These are phyloP conservation scores for Emys orbicularis DNA, from an alignment of 2,797 vertebrate species.

Conservation along the genomic window DNA sequence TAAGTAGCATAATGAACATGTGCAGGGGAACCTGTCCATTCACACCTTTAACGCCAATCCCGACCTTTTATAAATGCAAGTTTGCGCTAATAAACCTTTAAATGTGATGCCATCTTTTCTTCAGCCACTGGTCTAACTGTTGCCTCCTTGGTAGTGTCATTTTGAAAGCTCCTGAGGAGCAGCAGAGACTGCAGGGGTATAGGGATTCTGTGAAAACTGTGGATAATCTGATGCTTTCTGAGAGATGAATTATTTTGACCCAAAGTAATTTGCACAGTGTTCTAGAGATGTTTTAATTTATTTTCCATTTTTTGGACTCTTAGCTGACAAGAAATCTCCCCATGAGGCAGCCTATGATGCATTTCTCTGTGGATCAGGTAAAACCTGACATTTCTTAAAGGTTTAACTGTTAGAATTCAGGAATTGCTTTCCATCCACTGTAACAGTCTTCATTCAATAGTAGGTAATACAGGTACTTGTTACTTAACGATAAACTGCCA, in stretches of 20 bases:
- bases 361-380: slow-evolving; percentile 85
- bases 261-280: background rate
- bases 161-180: background rate
- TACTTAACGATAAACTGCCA: slow-evolving; percentile 29
- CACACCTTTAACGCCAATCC: background rate
- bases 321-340: slow-evolving; percentile 76
- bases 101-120: background rate
- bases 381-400: background rate
- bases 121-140: background rate
- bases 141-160: background rate
- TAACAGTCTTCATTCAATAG: background rate
- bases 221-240: background rate
- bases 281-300: background rate
- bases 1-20: background rate
- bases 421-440: background rate
- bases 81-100: background rate
- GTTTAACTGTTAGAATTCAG: background rate
- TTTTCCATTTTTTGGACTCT: slow-evolving; percentile 3
- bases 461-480: background rate
- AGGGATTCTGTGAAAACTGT: background rate
- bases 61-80: background rate
- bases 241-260: background rate
- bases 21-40: background rate
- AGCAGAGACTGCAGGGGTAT: background rate
- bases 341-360: slow-evolving; percentile 84